Evolutionary conservation across 2,888 invertebrate genomes (phyloP), one percentile per base, ranked within the genome.

Genomic region (Hemaris fuciformis): DNA sequence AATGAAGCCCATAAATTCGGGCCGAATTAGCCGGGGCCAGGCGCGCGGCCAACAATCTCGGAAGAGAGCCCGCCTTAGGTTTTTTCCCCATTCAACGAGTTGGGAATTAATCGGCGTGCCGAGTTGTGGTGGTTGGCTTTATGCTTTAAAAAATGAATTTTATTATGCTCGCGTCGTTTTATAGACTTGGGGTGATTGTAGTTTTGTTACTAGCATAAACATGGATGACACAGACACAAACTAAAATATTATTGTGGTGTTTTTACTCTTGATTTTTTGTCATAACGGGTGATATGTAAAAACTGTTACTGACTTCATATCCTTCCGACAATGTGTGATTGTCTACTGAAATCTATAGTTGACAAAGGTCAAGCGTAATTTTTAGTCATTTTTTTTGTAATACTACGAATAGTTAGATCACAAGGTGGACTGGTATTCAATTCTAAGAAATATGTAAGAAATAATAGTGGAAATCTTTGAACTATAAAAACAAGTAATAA

Each of bases 1-100:
- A 62, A 62, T 62, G 59, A 56, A 43, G 23, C 15, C 18, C 18
- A 57, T 62, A 62, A 59, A 62, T 59, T 56, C 20, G 3, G 34
- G 7, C 43, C 43, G 59, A 59, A 62, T 62, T 59, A 62, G 59
- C 59, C 22, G n/a, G 23, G n/a, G 31, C 48, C 31, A 48, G 38
- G 38, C 38, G 60, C 27, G 15, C 38, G 34, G 60, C 60, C 60
- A 60, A 60, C 48, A 60, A 53, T 53, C 31, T 45, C 38, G 23
- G 31, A 13, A 20, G 56, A 23, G 22, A 22, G 6, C n/a, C 20
- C 25, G 56, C n/a, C 41, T 56, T 38, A 34, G 31, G 34, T 38
- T 48, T 34, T 59, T 60, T 15, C 45, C 46, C 46, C 7, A 34
- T 43, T 57, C 41, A 27, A n/a, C 31, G 31, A 22, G 15, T 27